These are phyloP conservation scores for Calephelis perditalis DNA, from an alignment of 2,888 invertebrate genomes.

Conservation along the genomic window DNA sequence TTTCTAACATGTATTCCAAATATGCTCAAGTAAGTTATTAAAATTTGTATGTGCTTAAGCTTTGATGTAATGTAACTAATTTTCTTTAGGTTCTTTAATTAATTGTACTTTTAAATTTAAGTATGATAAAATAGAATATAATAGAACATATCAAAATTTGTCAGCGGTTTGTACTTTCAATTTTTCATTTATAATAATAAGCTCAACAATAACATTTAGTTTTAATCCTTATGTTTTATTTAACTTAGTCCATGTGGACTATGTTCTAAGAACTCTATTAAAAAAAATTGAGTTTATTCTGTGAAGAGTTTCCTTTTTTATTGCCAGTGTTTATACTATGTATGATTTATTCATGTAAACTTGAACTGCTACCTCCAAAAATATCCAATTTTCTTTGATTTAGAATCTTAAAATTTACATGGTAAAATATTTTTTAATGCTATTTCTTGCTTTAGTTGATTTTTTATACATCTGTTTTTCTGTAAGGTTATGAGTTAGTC, in stretches of 20 bases:
- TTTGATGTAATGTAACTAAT: constrained; percentile 5
- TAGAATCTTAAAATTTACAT: not conserved
- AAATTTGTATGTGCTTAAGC: constrained; percentile 16
- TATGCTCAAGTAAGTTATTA: constrained; percentile 20
- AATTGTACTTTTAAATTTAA: not conserved
- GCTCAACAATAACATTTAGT: not conserved
- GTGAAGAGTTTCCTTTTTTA: no score
- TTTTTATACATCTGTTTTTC: not conserved
- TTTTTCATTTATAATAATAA: not conserved
- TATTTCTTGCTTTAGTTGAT: not conserved
- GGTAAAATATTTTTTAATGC: not conserved
- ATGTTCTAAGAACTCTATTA: no score
- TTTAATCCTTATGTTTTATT: not conserved
- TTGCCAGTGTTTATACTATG: no score
- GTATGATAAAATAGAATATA: not conserved
- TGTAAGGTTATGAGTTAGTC: not conserved
- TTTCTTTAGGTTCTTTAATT: constrained; percentile 6
- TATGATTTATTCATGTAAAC: no score
- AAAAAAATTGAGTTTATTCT: no score
- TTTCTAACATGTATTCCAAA: not conserved
- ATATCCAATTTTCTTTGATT: not conserved
- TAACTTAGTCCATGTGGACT: no score
- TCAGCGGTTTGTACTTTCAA: constrained; percentile 1
- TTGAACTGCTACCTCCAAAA: no score
- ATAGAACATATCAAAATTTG: not conserved